Base-by-base conservation (phyloP, 2,113 vertebrate species). In the Gopherus evgoodei region DNA sequence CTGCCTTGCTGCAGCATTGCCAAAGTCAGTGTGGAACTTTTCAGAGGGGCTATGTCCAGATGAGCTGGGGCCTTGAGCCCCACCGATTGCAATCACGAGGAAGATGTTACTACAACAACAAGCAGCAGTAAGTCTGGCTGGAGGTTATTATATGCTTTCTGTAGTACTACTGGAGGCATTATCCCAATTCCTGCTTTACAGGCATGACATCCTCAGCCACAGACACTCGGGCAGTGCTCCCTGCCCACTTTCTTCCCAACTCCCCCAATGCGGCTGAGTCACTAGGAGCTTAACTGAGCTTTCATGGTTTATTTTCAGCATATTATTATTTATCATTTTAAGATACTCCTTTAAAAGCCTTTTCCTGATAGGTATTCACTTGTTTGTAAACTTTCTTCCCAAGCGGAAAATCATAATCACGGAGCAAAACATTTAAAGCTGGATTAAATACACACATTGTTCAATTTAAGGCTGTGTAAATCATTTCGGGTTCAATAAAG, bases 401-500 rank as follows among this genome's bases (percentile, higher is more conserved):
- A 92, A 97, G 95, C 79, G 94, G 81, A 52, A 88, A 52, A 52
- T 90, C 53, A 83, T 57, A 52, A 44, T 93, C 81, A 50, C 72
- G 89, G 81, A 96, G 89, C 44, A 95, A 94, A 97, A 87, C 91
- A 95, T 97, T 97, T 91, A 91, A 95, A 91, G 88, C 29, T 85
- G 24, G 78, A 91, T 97, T 83, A 97, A 97, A 96, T 76, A 96
- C 27, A 95, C 83, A 96, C 94, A 97, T 91, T 96, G 62, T 97
- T 98, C 91, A 93, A 27, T 96, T 95, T 93, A 94, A 97, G 97
- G 81, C 84, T 95, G 83, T 91, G 65, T 97, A 97, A 98, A 97
- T 98, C 83, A 97, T 96, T 84, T 96, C 96, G 92, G 93, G 93
- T 97, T 97, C 95, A 95, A 76, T 97, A 97, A 94, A 93, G 92